phyloP scores from a whole-genome alignment of 2,888 invertebrate genomes.

The Hydrotaea cyrtoneurina region DNA sequence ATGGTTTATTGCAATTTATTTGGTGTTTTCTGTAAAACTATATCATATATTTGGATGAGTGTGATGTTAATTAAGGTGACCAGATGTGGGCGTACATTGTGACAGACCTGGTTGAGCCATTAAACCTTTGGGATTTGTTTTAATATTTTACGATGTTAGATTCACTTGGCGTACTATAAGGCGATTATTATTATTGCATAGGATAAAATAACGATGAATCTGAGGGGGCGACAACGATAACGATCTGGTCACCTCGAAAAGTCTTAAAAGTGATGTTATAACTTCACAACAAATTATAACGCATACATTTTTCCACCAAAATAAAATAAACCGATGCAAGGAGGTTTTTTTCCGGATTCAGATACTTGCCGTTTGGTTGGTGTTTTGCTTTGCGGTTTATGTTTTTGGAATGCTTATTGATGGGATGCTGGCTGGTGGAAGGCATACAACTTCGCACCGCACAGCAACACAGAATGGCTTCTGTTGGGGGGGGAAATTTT shows the following conservation, averaged over 20 bases:
- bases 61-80: background rate
- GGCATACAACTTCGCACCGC: background rate
- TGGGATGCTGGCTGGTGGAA: background rate
- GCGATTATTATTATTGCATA: too few species aligned
- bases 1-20: conserved; percentile 39
- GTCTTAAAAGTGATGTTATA: conserved; percentile 30
- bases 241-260: conserved; percentile 28
- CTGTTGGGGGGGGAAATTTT: conserved; percentile 13
- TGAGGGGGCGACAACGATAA: too few species aligned
- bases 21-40: conserved; percentile 12
- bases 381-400: background rate
- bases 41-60: conserved; percentile 14
- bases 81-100: too few species aligned
- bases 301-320: conserved; percentile 24
- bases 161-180: too few species aligned
- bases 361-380: background rate
- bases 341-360: conserved; percentile 25
- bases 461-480: background rate
- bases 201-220: too few species aligned
- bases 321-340: conserved; percentile 24
- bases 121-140: too few species aligned
- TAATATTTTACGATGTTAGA: too few species aligned
- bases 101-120: too few species aligned
- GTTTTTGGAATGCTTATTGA: background rate
- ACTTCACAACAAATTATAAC: conserved; percentile 51